Conservation (phyloP, 1,140 invertebrate species). For the Drosophila nannoptera region DNA sequence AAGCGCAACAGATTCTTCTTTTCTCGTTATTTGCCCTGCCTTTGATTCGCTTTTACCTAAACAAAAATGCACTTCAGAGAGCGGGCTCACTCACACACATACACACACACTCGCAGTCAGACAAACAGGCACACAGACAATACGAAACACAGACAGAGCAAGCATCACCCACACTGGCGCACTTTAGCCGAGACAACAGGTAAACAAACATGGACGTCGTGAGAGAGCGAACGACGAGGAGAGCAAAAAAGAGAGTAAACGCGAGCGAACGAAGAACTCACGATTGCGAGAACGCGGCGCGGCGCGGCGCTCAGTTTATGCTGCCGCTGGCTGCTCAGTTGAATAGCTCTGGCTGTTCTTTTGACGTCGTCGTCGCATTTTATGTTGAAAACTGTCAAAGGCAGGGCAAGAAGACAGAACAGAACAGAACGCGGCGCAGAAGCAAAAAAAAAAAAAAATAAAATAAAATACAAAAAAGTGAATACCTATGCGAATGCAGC, state of each 20-base stretch:
- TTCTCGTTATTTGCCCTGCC: conserved; percentile 73
- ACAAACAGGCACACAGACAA: conserved; percentile 19
- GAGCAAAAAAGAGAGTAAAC: conserved; percentile 11
- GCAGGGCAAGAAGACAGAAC: conserved; percentile 55
- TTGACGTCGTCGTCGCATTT: conserved; percentile 57
- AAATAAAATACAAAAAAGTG: conserved; percentile 28
- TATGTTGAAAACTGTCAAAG: conserved; percentile 75
- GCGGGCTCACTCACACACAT: conserved; percentile 38
- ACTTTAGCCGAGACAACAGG: conserved; percentile 49
- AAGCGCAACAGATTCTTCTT: conserved; percentile 74
- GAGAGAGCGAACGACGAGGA: conserved; percentile 18
- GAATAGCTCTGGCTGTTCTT: conserved; percentile 53
- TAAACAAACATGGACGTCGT: conserved; percentile 66
- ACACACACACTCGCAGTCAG: conserved; percentile 17
- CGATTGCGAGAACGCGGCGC: conserved; percentile 9
- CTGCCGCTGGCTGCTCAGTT: conserved; percentile 56
- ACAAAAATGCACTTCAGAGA: conserved; percentile 75
- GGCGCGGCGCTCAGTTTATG: conserved; percentile 57
- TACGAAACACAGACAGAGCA: no score
- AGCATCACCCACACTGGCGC: conserved; percentile 40
- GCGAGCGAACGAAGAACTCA: conserved; percentile 11
- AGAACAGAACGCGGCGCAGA: conserved; percentile 54
- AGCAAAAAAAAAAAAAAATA: conserved; percentile 46
- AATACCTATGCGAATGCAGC: conserved; percentile 67
- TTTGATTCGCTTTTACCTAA: conserved; percentile 76